Conservation (phyloP, 37 sponge, comb jelly and placozoan species). For the Axinella damicornis region DNA sequence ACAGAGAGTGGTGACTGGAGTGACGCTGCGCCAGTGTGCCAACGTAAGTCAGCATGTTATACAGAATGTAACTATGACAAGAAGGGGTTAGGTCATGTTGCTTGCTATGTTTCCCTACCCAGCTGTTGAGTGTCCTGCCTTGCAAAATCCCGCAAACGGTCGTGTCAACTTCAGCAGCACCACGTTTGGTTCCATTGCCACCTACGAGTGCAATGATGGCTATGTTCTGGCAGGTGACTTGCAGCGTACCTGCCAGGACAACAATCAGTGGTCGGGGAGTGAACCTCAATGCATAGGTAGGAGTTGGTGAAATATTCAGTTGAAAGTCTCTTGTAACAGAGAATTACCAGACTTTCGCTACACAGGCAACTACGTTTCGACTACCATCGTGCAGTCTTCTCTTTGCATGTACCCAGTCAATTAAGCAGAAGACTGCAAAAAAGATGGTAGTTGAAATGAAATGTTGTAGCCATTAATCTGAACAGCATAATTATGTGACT, state of each 20-base stretch:
- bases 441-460: too few species aligned
- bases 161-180: conserved; percentile 24
- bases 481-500: too few species aligned
- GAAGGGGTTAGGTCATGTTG: too few species aligned
- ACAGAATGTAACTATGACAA: too few species aligned
- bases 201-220: conserved; percentile 45
- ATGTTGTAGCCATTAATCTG: too few species aligned
- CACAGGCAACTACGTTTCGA: too few species aligned
- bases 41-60: conserved; percentile 38
- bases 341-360: too few species aligned
- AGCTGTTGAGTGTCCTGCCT: conserved; percentile 62
- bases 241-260: background rate
- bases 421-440: too few species aligned
- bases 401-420: too few species aligned
- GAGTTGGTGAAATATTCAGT: too few species aligned
- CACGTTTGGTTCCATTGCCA: conserved; percentile 37
- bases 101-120: background rate
- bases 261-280: conserved; percentile 5
- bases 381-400: too few species aligned
- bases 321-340: too few species aligned
- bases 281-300: conserved; percentile 38
- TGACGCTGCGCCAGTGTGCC: conserved; percentile 25
- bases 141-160: conserved; percentile 48
- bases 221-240: background rate
- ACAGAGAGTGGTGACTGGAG: conserved; percentile 60